Conservation (phyloP, 23 tunicate genomes). For the Phallusia fumigata region DNA sequence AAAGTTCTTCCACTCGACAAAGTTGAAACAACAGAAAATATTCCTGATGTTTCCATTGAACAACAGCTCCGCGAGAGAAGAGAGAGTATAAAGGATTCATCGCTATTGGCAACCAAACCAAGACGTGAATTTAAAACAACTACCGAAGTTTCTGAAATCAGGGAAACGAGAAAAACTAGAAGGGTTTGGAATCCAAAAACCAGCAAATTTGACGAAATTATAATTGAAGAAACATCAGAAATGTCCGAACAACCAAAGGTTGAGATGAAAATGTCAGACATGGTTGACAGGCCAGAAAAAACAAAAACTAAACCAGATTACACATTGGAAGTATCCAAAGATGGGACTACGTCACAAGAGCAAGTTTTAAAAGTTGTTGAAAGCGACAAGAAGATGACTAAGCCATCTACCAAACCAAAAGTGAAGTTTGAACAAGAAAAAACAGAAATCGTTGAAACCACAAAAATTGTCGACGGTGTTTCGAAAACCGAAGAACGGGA, state of each 20-base stretch:
- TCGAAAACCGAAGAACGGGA: neutral
- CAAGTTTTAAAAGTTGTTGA: neutral
- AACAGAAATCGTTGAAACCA: neutral
- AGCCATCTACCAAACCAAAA: neutral
- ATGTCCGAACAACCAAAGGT: neutral
- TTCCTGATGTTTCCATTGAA: neutral
- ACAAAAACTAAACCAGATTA: neutral
- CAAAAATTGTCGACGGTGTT: neutral
- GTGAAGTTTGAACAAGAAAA: neutral
- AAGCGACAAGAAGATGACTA: neutral
- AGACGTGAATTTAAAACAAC: conserved; percentile 8
- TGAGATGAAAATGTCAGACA: neutral
- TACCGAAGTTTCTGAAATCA: neutral
- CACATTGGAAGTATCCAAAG: neutral
- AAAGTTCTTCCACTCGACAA: neutral
- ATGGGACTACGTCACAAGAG: neutral
- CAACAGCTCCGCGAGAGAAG: neutral
- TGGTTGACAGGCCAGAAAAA: neutral
- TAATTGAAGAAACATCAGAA: conserved; percentile 11
- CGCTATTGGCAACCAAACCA: neutral
- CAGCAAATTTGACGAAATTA: conserved; percentile 38
- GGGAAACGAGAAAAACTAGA: conserved; percentile 22
- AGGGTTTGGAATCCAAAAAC: conserved; percentile 51
- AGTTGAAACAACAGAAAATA: neutral
- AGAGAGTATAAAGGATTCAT: neutral